Conservation (phyloP, 2,113 vertebrate species). For the Pyrgilauda ruficollis region DNA sequence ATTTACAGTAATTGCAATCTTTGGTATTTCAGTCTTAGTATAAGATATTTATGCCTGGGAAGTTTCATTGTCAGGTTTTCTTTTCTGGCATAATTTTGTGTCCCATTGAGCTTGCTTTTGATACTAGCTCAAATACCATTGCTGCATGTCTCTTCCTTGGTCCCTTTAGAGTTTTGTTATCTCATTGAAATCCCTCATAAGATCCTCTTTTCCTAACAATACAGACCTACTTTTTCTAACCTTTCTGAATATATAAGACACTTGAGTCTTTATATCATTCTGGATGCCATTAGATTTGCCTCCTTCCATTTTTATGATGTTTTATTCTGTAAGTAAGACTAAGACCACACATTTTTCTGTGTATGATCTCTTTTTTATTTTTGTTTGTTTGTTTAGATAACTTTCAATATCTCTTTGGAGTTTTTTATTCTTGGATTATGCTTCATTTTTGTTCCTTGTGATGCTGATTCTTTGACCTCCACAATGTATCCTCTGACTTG, state of each 20-base stretch:
- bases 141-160: neutral
- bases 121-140: neutral
- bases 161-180: neutral
- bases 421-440: neutral
- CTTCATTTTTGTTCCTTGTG: neutral
- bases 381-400: neutral
- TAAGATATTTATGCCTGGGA: neutral
- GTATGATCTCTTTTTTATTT: neutral
- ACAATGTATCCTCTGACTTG: neutral
- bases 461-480: neutral
- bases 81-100: neutral
- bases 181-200: neutral
- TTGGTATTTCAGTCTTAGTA: neutral
- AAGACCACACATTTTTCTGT: neutral
- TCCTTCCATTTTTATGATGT: neutral
- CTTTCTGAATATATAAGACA: neutral
- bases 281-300: neutral
- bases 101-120: neutral
- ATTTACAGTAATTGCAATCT: neutral
- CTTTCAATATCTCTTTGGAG: neutral
- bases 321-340: neutral
- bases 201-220: conserved; percentile 11
- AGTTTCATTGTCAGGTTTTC: neutral
- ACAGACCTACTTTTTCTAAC: conserved; percentile 8
- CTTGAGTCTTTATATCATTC: neutral